Evolutionary conservation across 2,888 invertebrate genomes (phyloP), one percentile per base, ranked within the genome.

Genomic region (Elegia similella): DNA sequence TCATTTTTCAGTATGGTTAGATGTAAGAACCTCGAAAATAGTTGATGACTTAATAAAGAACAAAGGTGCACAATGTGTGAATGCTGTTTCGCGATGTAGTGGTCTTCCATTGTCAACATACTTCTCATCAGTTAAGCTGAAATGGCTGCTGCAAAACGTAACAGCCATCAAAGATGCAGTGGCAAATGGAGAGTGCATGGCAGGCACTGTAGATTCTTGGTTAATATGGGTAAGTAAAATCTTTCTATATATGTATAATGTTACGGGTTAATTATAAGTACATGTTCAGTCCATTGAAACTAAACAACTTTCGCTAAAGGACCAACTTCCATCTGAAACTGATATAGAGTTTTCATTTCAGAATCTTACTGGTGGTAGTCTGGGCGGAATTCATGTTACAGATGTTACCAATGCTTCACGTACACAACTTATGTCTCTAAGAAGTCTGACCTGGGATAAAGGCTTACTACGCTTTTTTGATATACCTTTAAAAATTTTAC

Each of bases 381-480:
- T 84, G 48, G 92, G 91, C 52, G 92, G 92, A 47, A 85, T 95
- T 6, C 98, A 99, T 80, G 88, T 96, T 0, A 99, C 99, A 0
- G 99, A 99, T 85, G 98, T 99, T 0, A 98, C 98, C 34, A 99
- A 99, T 86, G 99, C 99, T 10, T 98, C 98, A 32, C 93, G 99
- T 64, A 99, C 99, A 6, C 96, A 98, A 93, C 92, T 99, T 0
- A 98, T 99, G 98, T 98, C 98, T 78, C 92, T 99, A 55, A 94
- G 94, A 65, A 95, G 94, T n/a, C 88, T 97, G 32, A 92, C 96
- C 70, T 99, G 98, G 98, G 98, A 99, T 83, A 92, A 93, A n/a
- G 92, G 95, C 62, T 88, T 99, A 32, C 95, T 98, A 78, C 93
- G 95, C 56, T 98, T 98, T 80, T 99, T 99, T 84, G 94, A 95